phyloP scores from a whole-genome alignment of 2,888 invertebrate species.

The Phymatocera aterrima region DNA sequence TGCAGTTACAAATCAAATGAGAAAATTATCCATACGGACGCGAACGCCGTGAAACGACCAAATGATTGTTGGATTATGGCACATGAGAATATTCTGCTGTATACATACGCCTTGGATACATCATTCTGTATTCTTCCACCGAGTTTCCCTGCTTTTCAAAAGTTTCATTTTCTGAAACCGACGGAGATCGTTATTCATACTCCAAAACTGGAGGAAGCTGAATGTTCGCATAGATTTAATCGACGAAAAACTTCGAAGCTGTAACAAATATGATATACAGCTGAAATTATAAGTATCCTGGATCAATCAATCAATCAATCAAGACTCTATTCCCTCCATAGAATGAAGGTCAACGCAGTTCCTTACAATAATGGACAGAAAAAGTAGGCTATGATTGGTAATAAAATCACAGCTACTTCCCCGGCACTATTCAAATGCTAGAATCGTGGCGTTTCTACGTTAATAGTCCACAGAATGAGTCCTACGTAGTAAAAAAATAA shows the following conservation, averaged over 20 bases:
- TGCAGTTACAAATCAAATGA: background rate
- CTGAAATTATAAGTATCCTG: no score
- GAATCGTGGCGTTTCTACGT: background rate
- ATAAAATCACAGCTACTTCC: constrained; percentile 17
- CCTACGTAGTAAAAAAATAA: background rate
- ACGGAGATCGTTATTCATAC: no score
- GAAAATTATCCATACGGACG: background rate
- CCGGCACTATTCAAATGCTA: background rate
- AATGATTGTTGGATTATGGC: background rate
- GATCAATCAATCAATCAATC: no score
- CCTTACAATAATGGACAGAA: background rate
- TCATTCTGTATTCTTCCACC: no score
- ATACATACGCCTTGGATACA: background rate
- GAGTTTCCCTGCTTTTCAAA: background rate
- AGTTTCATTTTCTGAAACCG: no score
- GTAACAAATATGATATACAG: no score
- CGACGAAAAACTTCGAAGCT: no score
- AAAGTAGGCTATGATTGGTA: background rate
- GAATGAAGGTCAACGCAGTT: background rate
- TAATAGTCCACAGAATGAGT: background rate
- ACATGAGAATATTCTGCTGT: background rate
- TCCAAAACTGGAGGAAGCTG: no score
- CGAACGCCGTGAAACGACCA: background rate
- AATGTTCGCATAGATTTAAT: no score
- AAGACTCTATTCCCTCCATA: background rate